Evolutionary conservation across 2,888 invertebrate species (phyloP), one percentile per base, ranked within the genome.

Genomic region (Hoplodrina blanda): DNA sequence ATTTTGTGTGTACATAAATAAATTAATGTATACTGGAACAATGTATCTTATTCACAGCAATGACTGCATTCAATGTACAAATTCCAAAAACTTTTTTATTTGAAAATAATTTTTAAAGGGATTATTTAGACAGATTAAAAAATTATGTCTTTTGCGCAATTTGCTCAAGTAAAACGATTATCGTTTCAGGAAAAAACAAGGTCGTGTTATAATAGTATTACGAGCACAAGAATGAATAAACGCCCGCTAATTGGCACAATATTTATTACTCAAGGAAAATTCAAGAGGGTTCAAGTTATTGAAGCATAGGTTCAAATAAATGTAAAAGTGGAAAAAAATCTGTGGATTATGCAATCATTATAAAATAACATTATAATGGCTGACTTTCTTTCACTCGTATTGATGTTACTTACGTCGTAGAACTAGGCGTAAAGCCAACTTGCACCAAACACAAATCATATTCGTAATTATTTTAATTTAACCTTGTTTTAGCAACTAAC

Each of bases 191-290:
- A 49, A 49, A 37, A 54, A 53, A 2, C 44, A 53, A 7, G 25
- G 15, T 41, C 15, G 33, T 46, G 4, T 67, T 25, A 13, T 25
- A n/a, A 33, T 15, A 37, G 46, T 33, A 30, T 57, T 30, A 17
- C 17, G 7, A 2, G 2, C 6, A 19, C 1, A 37, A 11, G 37
- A 44, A 44, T 7, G 8, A 4, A 33, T 59, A 17, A n/a, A n/a
- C 15, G 20, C 10, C 3, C 15, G 6, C 4, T 44, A 15, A 52
- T 52, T 46, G n/a, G 15, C 6, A 53, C 11, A 52, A 53, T 13
- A 60, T 53, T 68, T 52, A 0, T 69, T 13, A 13, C 30, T 19
- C 19, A 13, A 54, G 19, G 11, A 62, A 54, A 70, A 41, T 2
- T 25, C 25, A 25, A 25, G 25, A 25, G 25, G 25, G 25, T 25